phyloP scores from a whole-genome alignment of 2,888 invertebrate species.

The Norana najaformis region DNA sequence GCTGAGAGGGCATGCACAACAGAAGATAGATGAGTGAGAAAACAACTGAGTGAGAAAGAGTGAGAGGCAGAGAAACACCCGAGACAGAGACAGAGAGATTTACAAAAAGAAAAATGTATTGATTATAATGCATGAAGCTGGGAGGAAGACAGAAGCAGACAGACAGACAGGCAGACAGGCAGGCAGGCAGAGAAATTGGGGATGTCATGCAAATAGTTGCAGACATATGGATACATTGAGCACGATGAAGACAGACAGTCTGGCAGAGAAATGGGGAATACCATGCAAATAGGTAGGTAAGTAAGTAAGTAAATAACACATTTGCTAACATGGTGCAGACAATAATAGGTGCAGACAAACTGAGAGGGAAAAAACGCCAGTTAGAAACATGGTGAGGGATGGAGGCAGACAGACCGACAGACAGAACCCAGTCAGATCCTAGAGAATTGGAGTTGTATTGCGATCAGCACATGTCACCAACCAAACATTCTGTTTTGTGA shows the following conservation, averaged over 20 bases:
- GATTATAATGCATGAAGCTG: background rate
- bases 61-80: background rate
- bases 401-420: background rate
- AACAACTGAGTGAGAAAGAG: background rate
- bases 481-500: background rate
- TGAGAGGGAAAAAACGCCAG: background rate
- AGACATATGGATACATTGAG: background rate
- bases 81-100: background rate
- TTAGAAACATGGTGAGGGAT: background rate
- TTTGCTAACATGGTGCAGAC: background rate
- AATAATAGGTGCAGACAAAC: background rate
- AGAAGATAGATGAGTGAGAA: no score
- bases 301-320: background rate
- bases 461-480: background rate
- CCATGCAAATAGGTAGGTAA: background rate
- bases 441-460: background rate
- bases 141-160: constrained; percentile 2
- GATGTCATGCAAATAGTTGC: background rate
- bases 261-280: background rate
- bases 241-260: no score
- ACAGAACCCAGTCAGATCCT: background rate
- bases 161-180: constrained; percentile 21
- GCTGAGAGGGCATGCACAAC: background rate
- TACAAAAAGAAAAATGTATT: background rate
- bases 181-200: background rate